Conservation (phyloP, 2,888 invertebrate species). For the Dicycla oo region DNA sequence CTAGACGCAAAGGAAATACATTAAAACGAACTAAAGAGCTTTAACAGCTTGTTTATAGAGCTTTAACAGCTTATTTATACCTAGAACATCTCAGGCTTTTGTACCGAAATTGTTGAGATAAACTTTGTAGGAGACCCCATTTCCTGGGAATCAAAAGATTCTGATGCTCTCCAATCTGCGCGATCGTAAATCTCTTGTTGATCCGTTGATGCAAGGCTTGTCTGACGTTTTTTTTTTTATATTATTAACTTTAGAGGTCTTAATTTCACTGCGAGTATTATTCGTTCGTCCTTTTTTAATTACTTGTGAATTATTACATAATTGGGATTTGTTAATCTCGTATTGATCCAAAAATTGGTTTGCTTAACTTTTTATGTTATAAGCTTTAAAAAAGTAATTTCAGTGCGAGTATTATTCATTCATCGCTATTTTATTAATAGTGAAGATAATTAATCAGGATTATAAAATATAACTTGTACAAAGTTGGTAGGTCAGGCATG, state of each 20-base stretch:
- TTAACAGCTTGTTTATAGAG: slow-evolving; percentile 39
- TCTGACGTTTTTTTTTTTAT: slow-evolving; percentile 13
- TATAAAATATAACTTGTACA: too few species aligned
- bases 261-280: too few species aligned
- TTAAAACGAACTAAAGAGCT: slow-evolving; percentile 50
- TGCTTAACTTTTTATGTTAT: too few species aligned
- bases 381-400: too few species aligned
- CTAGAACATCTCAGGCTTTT: slow-evolving; percentile 31
- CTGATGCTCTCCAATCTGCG: slow-evolving; percentile 56
- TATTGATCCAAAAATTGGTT: too few species aligned
- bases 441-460: too few species aligned
- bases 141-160: slow-evolving; percentile 61
- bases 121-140: slow-evolving; percentile 60
- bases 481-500: too few species aligned
- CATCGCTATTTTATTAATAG: too few species aligned
- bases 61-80: slow-evolving; percentile 33
- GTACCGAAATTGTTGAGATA: slow-evolving; percentile 54
- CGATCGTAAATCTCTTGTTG: slow-evolving; percentile 64
- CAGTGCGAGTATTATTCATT: too few species aligned
- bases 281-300: too few species aligned
- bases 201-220: slow-evolving; percentile 34
- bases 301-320: too few species aligned
- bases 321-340: too few species aligned
- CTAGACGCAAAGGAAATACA: slow-evolving; percentile 56
- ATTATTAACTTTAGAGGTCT: neutral